phyloP scores from a whole-genome alignment of 1,140 invertebrate genomes.

The Zaprionus inermis region DNA sequence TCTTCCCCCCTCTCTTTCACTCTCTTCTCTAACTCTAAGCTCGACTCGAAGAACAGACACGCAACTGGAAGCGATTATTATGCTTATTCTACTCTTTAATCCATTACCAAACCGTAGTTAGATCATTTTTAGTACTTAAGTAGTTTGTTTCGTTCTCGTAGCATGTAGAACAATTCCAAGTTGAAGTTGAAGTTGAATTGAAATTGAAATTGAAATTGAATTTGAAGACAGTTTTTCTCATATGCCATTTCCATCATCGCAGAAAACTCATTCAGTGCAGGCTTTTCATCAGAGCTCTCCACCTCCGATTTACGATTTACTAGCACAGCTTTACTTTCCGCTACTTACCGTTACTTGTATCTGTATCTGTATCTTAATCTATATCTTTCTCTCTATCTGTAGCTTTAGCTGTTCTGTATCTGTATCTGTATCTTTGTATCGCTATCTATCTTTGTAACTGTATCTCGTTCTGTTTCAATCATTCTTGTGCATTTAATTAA shows the following conservation, averaged over 20 bases:
- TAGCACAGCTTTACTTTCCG: not conserved
- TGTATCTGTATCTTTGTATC: constrained; percentile 15
- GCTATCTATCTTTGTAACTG: constrained; percentile 6
- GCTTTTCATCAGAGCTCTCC: not conserved
- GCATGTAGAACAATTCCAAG: constrained; percentile 11
- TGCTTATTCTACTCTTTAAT: constrained; percentile 1
- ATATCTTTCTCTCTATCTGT: constrained; percentile 11
- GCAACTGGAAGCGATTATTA: constrained; percentile 12
- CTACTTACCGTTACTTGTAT: constrained; percentile 5
- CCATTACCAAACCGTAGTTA: constrained; percentile 23
- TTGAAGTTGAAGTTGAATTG: constrained; percentile 4
- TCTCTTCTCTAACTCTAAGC: constrained; percentile 29
- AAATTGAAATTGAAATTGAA: constrained; percentile 20
- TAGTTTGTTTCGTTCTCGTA: constrained; percentile 17
- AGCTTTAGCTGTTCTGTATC: constrained; percentile 24
- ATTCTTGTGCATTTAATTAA: constrained; percentile 48
- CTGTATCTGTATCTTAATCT: constrained; percentile 20
- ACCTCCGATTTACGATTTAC: not conserved
- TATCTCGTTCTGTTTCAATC: constrained; percentile 45
- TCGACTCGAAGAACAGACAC: constrained; percentile 12
- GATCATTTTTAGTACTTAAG: constrained; percentile 10
- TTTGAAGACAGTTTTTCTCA: not conserved
- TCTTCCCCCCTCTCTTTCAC: not conserved
- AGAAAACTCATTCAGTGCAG: constrained; percentile 13
- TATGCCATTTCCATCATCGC: not conserved